Evolutionary conservation across 2,888 invertebrate genomes (phyloP), one percentile per base, ranked within the genome.

Genomic region (Lasioglossum leucozonium): DNA sequence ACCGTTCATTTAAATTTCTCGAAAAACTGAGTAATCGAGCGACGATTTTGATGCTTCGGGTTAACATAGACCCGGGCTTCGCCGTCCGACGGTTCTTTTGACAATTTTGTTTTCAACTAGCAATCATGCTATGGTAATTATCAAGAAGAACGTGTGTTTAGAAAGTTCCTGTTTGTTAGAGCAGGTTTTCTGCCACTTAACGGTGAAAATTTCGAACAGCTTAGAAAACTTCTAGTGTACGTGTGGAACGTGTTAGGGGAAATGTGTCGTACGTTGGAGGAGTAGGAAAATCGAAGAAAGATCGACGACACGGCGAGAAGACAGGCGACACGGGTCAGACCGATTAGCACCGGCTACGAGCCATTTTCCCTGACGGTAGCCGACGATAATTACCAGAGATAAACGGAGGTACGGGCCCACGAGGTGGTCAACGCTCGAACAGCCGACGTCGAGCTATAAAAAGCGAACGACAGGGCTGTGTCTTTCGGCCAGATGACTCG

Each of bases 341-440:
- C 40, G 71, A 76, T 80, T 65, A 26, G 34, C 42, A 65, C 62
- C 62, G 65, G 34, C 42, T 71, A 72, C 34, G 72, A 55, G 37
- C 55, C 26, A 51, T 77, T 73, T 73, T 58, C 40, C 37, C 72
- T 6, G 65, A 72, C 81, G 82, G 81, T 81, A 81, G 81, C 81
- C 75, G 42, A 72, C 55, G 67, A 77, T 81, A 84, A 84, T 84
- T 81, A 47, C 67, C 51, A n/a, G 22, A 81, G 76, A 83, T 83
- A 83, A 83, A 83, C 37, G 76, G 65, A 42, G 55, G 44, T 67
- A 18, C 72, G 72, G 10, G 6, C 67, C 58, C 11, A 51, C 51
- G 51, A 51, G 74, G 40, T 71, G 76, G 55, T 55, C 81, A 51
- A 69, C 72, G 65, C 40, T 55, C 67, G 67, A 22, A 34, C 51